These are phyloP conservation scores for Helicolenus hilgendorfi DNA, from an alignment of 2,797 vertebrate species.

Conservation along the genomic window DNA sequence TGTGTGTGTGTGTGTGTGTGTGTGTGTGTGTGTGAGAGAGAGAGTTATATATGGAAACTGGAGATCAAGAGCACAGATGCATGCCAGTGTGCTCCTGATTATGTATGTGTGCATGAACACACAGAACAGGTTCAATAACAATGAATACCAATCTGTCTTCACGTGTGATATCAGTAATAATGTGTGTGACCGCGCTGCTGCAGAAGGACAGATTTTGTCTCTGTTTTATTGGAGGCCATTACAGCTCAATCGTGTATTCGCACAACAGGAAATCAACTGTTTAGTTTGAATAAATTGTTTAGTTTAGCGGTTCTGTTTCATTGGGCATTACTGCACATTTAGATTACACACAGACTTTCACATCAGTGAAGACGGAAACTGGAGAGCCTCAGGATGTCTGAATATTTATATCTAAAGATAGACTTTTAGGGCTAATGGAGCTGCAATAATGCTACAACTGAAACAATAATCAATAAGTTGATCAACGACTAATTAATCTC, in stretches of 20 bases:
- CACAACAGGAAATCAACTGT: conserved; percentile 30
- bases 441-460: background rate
- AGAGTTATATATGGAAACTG: conserved; percentile 7
- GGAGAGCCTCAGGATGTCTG: background rate
- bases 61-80: background rate
- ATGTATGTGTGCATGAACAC: background rate
- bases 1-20: too few relatives aligned
- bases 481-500: background rate
- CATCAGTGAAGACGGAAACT: background rate
- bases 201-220: background rate
- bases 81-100: background rate
- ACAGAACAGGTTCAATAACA: background rate
- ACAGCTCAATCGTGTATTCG: conserved; percentile 11
- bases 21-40: too few relatives aligned
- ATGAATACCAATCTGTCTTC: background rate
- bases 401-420: background rate
- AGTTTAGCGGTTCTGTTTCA: background rate
- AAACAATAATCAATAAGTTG: background rate
- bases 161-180: background rate
- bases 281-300: conserved; percentile 23
- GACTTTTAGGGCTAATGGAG: background rate
- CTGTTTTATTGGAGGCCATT: conserved; percentile 32
- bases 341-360: conserved; percentile 1
- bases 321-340: conserved; percentile 3
- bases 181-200: background rate